These are phyloP conservation scores for Archips crataeganus DNA, from an alignment of 2,888 invertebrate species.

Conservation along the genomic window DNA sequence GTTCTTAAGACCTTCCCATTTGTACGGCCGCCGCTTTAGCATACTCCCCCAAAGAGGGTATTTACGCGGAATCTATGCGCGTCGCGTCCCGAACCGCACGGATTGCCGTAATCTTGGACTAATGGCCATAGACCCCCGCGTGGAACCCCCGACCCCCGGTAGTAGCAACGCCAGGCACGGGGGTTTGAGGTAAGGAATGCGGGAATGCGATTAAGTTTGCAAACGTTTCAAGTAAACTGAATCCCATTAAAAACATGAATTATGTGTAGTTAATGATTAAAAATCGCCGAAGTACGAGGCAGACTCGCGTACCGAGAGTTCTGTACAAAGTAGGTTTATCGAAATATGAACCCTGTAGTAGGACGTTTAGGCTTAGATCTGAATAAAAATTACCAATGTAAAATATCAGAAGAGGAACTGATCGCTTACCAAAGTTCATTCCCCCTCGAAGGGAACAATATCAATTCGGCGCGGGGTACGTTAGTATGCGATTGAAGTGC, in stretches of 20 bases:
- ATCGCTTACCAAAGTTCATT: neutral
- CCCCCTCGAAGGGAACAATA: neutral
- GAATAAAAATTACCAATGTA: no score
- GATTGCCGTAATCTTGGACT: slow-evolving; percentile 19
- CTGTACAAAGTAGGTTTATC: no score
- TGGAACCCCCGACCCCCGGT: neutral
- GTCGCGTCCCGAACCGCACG: neutral
- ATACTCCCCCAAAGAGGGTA: slow-evolving; percentile 4
- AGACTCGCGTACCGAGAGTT: no score
- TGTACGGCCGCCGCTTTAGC: neutral
- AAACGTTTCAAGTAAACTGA: no score
- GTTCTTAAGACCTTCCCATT: no score
- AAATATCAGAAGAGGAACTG: neutral
- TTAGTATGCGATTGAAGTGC: slow-evolving; percentile 20
- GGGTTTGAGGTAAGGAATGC: no score
- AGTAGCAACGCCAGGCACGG: no score
- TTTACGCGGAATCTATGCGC: slow-evolving; percentile 18
- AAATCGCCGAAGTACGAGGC: no score
- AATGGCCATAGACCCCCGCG: neutral
- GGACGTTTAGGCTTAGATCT: no score
- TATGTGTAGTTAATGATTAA: no score
- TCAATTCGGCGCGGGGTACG: neutral
- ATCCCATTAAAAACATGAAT: no score
- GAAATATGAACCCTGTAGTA: no score
- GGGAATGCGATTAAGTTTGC: neutral